phyloP scores from a whole-genome alignment of 37 sponge, comb jelly and placozoan genomes.

The Ephydatia muelleri region DNA sequence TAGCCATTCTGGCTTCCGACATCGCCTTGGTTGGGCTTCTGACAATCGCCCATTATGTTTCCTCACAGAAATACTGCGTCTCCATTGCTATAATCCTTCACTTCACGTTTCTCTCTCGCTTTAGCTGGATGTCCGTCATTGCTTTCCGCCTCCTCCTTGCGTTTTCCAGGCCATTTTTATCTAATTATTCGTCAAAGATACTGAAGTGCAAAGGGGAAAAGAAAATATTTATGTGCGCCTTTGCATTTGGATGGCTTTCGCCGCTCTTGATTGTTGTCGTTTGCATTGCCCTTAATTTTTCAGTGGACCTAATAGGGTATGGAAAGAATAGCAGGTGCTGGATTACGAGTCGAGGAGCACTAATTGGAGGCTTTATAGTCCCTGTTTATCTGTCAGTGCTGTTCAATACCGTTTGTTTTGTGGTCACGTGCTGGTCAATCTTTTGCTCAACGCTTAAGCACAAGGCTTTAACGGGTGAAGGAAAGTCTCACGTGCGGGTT shows the following conservation, averaged over 20 bases:
- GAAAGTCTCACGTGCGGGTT: neutral
- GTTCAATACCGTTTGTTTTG: constrained; percentile 21
- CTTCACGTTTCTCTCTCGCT: constrained; percentile 45
- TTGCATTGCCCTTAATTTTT: constrained; percentile 40
- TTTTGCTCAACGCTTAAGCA: neutral
- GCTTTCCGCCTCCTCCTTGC: constrained; percentile 3
- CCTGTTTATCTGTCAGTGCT: constrained; percentile 21
- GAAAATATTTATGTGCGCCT: constrained; percentile 5
- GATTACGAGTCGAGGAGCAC: constrained; percentile 46
- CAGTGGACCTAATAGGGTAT: constrained; percentile 15
- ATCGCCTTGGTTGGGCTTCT: constrained; percentile 29
- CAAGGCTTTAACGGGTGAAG: neutral
- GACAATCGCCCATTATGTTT: neutral
- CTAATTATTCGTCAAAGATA: too few relatives aligned
- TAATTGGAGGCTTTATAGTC: constrained; percentile 38
- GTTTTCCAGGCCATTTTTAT: neutral
- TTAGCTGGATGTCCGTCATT: constrained; percentile 56
- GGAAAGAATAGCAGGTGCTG: constrained; percentile 36
- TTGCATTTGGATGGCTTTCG: constrained; percentile 42
- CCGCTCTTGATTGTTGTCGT: constrained; percentile 25
- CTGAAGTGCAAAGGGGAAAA: neutral
- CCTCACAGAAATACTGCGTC: neutral
- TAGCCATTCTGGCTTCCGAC: constrained; percentile 22
- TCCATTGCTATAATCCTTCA: constrained; percentile 41
- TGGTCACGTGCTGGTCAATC: neutral